Evolutionary conservation across 2,888 invertebrate species (phyloP).

Genomic region (Morpho deidamia): DNA sequence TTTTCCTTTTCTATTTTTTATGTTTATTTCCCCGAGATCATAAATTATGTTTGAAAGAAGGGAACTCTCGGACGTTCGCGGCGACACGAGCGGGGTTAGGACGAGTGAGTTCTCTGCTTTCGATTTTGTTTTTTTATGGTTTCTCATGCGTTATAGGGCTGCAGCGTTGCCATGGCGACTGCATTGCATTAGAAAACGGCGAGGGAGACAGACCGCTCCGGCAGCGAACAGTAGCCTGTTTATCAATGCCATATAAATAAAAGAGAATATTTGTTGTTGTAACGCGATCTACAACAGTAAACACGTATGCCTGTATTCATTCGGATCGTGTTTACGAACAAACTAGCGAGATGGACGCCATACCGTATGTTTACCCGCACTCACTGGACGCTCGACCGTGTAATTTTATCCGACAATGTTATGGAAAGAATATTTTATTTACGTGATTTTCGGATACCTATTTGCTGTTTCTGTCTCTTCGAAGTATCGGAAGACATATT

Average conservation of each 20-base stretch:
- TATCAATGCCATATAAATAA: constrained; percentile 48
- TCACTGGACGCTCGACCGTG: constrained; percentile 45
- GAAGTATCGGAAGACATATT: neutral
- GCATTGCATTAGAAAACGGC: constrained; percentile 57
- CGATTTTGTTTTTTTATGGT: constrained; percentile 68
- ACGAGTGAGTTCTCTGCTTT: constrained; percentile 66
- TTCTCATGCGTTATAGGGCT: constrained; percentile 62
- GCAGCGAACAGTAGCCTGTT: constrained; percentile 31
- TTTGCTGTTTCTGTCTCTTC: constrained; percentile 1
- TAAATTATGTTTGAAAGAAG: constrained; percentile 80
- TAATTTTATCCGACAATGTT: constrained; percentile 52
- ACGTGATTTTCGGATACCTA: constrained; percentile 19
- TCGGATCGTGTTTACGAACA: constrained; percentile 68
- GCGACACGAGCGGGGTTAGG: constrained; percentile 73
- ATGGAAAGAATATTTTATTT: constrained; percentile 13
- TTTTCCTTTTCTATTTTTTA: constrained; percentile 80
- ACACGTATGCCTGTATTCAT: constrained; percentile 72
- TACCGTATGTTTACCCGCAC: constrained; percentile 52
- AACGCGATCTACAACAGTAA: constrained; percentile 63
- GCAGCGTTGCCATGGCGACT: constrained; percentile 68
- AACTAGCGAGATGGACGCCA: constrained; percentile 65
- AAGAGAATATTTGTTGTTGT: constrained; percentile 64
- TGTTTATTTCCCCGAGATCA: constrained; percentile 79
- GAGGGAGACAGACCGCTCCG: constrained; percentile 35
- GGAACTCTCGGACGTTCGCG: constrained; percentile 75